phyloP scores from a whole-genome alignment of 2,888 invertebrate species.

The Allophyes oxyacanthae region DNA sequence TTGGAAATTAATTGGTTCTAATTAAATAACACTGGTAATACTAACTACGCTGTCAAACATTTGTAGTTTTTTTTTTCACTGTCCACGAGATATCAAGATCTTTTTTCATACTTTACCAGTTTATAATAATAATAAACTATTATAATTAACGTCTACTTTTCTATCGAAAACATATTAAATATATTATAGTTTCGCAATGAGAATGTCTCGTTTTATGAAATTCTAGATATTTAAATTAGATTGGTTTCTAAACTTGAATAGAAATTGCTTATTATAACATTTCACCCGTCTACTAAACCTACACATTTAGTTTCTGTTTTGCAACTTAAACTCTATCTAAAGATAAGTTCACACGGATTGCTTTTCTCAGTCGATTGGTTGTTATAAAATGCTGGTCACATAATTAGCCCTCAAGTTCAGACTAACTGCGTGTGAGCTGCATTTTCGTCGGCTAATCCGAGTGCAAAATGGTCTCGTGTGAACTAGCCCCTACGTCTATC shows the following conservation, averaged over 20 bases:
- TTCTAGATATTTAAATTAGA: conserved; percentile 41
- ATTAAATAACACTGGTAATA: conserved; percentile 24
- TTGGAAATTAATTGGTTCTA: conserved; percentile 46
- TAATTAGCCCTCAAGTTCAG: conserved; percentile 31
- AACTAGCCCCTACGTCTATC: not conserved
- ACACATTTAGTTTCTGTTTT: too few species aligned
- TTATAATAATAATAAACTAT: not conserved
- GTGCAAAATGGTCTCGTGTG: conserved; percentile 1
- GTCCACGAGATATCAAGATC: conserved; percentile 9
- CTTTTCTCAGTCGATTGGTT: conserved; percentile 6
- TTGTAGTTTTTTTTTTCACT: conserved; percentile 17
- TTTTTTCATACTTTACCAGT: not conserved
- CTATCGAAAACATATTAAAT: too few species aligned
- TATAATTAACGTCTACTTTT: conserved; percentile 13
- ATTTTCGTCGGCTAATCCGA: conserved; percentile 29
- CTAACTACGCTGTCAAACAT: conserved; percentile 39
- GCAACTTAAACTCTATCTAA: too few species aligned
- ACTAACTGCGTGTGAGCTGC: conserved; percentile 35
- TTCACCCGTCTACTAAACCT: conserved; percentile 3
- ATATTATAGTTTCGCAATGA: conserved; percentile 14
- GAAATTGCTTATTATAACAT: conserved; percentile 30
- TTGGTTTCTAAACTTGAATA: conserved; percentile 44
- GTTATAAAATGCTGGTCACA: conserved; percentile 32
- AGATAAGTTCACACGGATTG: conserved; percentile 26
- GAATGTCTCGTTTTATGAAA: conserved; percentile 37